Evolutionary conservation across 64 coral and sea anemone genomes (phyloP), one percentile per base, ranked within the genome.

Genomic region (Platygyra sinensis): DNA sequence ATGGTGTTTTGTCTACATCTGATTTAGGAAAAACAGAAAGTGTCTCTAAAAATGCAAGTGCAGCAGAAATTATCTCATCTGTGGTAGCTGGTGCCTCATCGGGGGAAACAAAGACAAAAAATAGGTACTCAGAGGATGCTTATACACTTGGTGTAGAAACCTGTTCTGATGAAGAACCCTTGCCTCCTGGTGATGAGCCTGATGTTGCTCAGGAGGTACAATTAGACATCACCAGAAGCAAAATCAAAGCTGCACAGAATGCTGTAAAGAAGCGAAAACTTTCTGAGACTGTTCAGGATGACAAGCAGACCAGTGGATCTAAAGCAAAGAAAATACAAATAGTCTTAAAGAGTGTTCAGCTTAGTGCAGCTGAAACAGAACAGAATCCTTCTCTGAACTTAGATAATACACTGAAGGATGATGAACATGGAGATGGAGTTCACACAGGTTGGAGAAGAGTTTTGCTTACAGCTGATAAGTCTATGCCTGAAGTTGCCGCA

Each of bases 101-200:
- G 25, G 57, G 55, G 29, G 60, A 75, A 61, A 88, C 86, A 75
- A n/a, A 25, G 24, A 72, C 11, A 3, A 24, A 11, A 75, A 31
- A 38, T 60, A 76, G 32, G 20, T 88, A 77, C 82, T n/a, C 77
- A 54, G 29, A 86, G 79, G 86, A 89, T 81, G 94, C 87, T 38
- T 90, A 93, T 60, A 93, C 87, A 60, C 76, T 90, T 86, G 80
- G 79, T 11, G 82, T 89, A 63, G 94, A 96, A 62, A 77, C 88
- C 67, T 94, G 89, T 80, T 96, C 87, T 60, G 87, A 93, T 90
- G 94, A 90, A 25, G 94, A 96, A 72, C 94, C 94, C 15, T 82
- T 93, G 4, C 94, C 94, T 60, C 94, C 94, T 12, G 94, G 94
- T 25, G 94, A 96, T 87, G 94, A 96, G 42, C 50, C 20, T 32